Evolutionary conservation across 2,797 vertebrate genomes (phyloP).

Genomic region (Myripristis jacobus): DNA sequence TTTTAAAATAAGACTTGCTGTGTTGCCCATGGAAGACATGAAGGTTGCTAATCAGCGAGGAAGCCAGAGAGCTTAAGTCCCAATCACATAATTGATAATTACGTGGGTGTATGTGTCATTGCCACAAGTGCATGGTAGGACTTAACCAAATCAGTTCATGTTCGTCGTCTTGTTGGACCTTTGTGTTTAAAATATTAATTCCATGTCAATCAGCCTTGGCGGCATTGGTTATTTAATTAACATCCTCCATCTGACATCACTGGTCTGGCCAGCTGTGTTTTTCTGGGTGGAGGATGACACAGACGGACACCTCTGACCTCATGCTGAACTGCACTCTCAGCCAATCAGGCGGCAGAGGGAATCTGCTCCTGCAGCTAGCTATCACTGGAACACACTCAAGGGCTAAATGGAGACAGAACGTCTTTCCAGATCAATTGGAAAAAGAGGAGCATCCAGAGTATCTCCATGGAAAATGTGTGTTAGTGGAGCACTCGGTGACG

Average conservation of each 20-base stretch:
- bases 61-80: background rate
- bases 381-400: constrained; percentile 48
- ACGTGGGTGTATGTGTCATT: background rate
- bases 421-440: constrained; percentile 50
- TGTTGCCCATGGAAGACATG: too few species aligned
- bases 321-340: constrained; percentile 68
- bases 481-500: constrained; percentile 24
- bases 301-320: constrained; percentile 77
- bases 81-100: background rate
- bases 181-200: constrained; percentile 42
- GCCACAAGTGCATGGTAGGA: background rate
- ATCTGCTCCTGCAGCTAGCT: constrained; percentile 53
- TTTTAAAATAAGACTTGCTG: too few species aligned
- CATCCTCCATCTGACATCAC: constrained; percentile 74
- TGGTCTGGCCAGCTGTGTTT: constrained; percentile 82
- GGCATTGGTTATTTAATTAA: constrained; percentile 78
- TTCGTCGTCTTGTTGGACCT: constrained; percentile 16
- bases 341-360: constrained; percentile 63
- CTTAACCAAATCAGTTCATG: background rate
- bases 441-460: constrained; percentile 33
- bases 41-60: too few species aligned
- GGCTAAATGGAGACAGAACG: constrained; percentile 52
- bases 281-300: constrained; percentile 75
- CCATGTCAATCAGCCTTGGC: constrained; percentile 60
- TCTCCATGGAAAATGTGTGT: constrained; percentile 58